Conservation (phyloP, 2,113 vertebrate genomes). For the Percina caprodes region DNA sequence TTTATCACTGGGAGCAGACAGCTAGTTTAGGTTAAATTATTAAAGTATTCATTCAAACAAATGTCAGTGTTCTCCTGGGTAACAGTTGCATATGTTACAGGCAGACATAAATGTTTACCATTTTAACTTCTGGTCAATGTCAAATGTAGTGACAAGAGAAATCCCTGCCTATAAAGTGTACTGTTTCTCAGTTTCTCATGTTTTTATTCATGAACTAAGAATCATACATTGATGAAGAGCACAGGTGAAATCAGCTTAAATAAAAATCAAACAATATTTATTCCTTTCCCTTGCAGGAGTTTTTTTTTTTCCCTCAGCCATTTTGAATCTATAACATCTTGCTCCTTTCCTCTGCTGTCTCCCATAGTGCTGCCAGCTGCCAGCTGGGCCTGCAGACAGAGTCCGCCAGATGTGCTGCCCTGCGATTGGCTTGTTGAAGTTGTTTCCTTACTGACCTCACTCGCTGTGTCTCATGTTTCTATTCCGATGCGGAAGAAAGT, state of each 20-base stretch:
- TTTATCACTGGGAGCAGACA: slow-evolving; percentile 2
- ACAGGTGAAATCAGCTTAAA: neutral
- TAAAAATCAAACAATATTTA: neutral
- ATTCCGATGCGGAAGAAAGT: slow-evolving; percentile 38
- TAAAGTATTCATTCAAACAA: neutral
- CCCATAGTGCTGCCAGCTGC: slow-evolving; percentile 48
- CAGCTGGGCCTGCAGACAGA: slow-evolving; percentile 60
- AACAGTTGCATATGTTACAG: neutral
- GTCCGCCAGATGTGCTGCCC: slow-evolving; percentile 66
- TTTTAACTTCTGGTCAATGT: neutral
- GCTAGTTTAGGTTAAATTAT: neutral
- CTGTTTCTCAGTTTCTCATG: neutral
- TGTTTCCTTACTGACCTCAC: slow-evolving; percentile 42
- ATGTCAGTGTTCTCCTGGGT: neutral
- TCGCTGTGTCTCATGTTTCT: slow-evolving; percentile 60
- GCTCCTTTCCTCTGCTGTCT: slow-evolving; percentile 40
- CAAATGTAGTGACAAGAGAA: neutral
- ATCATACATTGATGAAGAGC: neutral
- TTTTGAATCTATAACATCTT: slow-evolving; percentile 55
- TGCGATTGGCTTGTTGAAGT: slow-evolving; percentile 53
- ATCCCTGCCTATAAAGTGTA: neutral
- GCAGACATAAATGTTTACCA: neutral
- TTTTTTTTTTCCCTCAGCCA: slow-evolving; percentile 37
- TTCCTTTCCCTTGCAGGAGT: neutral
- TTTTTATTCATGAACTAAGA: neutral